Evolutionary conservation across 1,140 invertebrate species (phyloP).

Genomic region (Stegodyphus mimosarum): DNA sequence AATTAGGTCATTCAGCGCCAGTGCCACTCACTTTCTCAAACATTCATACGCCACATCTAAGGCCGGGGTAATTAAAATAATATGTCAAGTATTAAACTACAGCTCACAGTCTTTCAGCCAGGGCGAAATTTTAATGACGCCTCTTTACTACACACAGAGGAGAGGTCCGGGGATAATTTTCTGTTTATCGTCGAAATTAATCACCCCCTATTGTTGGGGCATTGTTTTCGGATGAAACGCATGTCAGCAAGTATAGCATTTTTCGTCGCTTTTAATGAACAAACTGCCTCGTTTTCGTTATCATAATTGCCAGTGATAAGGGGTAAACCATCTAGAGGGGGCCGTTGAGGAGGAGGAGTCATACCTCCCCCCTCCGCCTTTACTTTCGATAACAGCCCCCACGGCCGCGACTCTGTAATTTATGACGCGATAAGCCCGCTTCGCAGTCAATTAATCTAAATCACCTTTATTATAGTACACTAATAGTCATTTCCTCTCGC

Average conservation of each 20-base stretch:
- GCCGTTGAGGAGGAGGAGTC: neutral
- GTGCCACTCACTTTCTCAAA: no score
- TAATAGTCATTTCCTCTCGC: slow-evolving; percentile 54
- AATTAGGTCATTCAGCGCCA: no score
- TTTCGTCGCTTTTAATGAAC: slow-evolving; percentile 56
- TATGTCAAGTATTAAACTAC: slow-evolving; percentile 59
- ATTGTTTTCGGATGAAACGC: slow-evolving; percentile 49
- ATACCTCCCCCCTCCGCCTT: neutral
- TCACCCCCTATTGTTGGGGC: slow-evolving; percentile 38
- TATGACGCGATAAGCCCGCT: slow-evolving; percentile 55
- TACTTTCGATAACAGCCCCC: slow-evolving; percentile 41
- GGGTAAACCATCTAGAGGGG: slow-evolving; percentile 53
- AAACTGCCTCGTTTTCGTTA: slow-evolving; percentile 61
- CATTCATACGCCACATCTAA: no score
- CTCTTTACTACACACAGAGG: slow-evolving; percentile 38
- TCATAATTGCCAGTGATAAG: slow-evolving; percentile 59
- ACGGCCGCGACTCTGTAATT: slow-evolving; percentile 40
- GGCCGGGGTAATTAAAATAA: slow-evolving; percentile 56
- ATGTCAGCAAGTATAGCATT: slow-evolving; percentile 53
- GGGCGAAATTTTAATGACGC: slow-evolving; percentile 42
- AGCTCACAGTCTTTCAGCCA: slow-evolving; percentile 14
- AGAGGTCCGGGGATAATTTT: slow-evolving; percentile 53
- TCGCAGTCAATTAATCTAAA: slow-evolving; percentile 60
- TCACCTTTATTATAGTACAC: slow-evolving; percentile 60
- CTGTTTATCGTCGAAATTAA: slow-evolving; percentile 59